Evolutionary conservation across 1,140 invertebrate species (phyloP), one percentile per base, ranked within the genome.

Genomic region (Drosophila bocqueti): DNA sequence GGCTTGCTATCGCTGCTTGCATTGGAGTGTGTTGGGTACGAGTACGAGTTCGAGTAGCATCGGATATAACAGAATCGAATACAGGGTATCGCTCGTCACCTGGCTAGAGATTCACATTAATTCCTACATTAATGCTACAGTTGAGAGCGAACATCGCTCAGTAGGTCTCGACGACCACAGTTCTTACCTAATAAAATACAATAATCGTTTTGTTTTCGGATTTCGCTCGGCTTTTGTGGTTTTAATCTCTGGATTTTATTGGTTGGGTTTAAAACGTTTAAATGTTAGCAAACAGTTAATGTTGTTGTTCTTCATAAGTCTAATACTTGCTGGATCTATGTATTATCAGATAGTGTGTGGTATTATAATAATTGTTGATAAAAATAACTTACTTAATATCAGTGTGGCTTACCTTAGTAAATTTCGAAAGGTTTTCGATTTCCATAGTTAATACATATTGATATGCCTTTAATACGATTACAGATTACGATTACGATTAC

Each of bases 71-170:
- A 54, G 47, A 74, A 42, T 78, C 42, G 66, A 57, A 59, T 50
- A 73, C 68, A 65, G 65, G 64, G 67, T 55, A 62, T 68, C 34
- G 31, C 61, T 62, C 58, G 58, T 42, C 65, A 62, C 74, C 45
- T 64, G 55, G 52, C 71, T 77, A 67, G 54, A 75, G 81, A 59
- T 72, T 87, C 80, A 89, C 77, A 85, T 92, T 82, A 57, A 81
- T 75, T 79, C 47, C 79, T 84, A 90, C 54, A 24, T 55, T 55
- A 55, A 74, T 74, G 65, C 81, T 92, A 84, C 83, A 92, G 91
- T 92, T 84, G 79, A 81, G 90, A 92, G 91, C 91, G 91, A 92
- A 92, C 83, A 92, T 92, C 91, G 90, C 91, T 92, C 90, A 92
- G 74, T 74, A 84, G 82, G 76, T 68, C 74, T 83, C 45, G 66